Conservation (phyloP, 1,140 invertebrate genomes). For the Drosophila jambulina region DNA sequence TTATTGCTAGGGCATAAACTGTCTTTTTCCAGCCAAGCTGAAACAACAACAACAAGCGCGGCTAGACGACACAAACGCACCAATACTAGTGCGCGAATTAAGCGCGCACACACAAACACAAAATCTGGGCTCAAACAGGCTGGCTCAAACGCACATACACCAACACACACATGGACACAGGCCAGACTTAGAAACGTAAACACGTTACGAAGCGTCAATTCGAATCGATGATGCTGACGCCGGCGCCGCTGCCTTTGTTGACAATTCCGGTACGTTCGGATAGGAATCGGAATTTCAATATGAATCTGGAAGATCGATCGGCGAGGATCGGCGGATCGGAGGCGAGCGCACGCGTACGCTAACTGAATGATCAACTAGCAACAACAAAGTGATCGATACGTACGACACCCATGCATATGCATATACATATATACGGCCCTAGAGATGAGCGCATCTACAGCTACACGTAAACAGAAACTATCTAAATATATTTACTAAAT, state of each 20-base stretch:
- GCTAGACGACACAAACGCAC: constrained; percentile 54
- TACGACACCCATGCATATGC: constrained; percentile 10
- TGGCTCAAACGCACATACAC: constrained; percentile 33
- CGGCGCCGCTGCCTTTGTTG: constrained; percentile 40
- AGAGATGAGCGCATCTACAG: constrained; percentile 11
- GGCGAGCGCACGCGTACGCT: constrained; percentile 48
- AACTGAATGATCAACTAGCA: constrained; percentile 72
- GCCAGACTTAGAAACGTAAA: constrained; percentile 70
- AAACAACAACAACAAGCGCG: constrained; percentile 27
- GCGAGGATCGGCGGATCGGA: constrained; percentile 20
- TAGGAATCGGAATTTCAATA: constrained; percentile 16
- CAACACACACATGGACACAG: constrained; percentile 14
- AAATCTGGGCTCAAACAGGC: constrained; percentile 17
- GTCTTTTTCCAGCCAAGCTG: constrained; percentile 52
- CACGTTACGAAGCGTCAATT: constrained; percentile 62
- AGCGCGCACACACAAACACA: constrained; percentile 44
- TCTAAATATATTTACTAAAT: background rate
- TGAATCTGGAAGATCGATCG: constrained; percentile 32
- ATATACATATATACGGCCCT: constrained; percentile 8
- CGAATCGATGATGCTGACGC: constrained; percentile 43
- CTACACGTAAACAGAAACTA: background rate
- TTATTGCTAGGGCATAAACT: constrained; percentile 74
- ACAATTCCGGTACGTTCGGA: constrained; percentile 46
- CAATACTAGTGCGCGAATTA: constrained; percentile 59
- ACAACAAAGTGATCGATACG: constrained; percentile 38